Evolutionary conservation across 2,888 invertebrate genomes (phyloP).

Genomic region (Eudemis profundana): DNA sequence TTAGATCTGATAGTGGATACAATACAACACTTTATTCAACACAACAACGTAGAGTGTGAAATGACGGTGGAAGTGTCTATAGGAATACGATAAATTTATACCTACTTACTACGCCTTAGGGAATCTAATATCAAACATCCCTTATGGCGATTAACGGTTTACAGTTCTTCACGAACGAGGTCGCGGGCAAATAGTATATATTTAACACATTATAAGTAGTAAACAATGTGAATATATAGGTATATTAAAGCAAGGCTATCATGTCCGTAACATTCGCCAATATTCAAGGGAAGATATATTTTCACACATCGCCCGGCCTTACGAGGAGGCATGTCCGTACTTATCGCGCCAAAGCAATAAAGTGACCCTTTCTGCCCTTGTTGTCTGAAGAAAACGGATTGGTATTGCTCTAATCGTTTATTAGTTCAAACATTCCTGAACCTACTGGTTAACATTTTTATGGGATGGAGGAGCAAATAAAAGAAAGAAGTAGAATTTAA

Average conservation of each 20-base stretch:
- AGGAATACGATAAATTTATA: no score
- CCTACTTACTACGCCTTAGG: no score
- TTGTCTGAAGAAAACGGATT: slow-evolving; percentile 34
- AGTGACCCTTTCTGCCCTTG: slow-evolving; percentile 36
- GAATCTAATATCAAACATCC: no score
- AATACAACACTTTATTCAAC: no score
- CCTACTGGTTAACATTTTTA: slow-evolving; percentile 10
- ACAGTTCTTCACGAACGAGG: no score
- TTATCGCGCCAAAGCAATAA: slow-evolving; percentile 39
- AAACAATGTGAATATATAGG: no score
- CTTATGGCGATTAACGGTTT: no score
- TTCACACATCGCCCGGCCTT: slow-evolving; percentile 19
- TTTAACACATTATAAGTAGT: no score
- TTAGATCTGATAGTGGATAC: no score
- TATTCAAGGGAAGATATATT: slow-evolving; percentile 7
- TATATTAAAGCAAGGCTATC: neutral
- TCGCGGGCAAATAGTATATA: no score
- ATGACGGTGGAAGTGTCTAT: no score
- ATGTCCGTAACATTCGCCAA: slow-evolving; percentile 1
- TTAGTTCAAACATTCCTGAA: slow-evolving; percentile 24
- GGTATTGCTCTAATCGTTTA: slow-evolving; percentile 37
- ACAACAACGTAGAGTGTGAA: no score
- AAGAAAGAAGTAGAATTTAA: neutral
- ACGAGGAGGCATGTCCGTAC: slow-evolving; percentile 27
- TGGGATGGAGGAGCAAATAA: neutral